Base-by-base conservation (phyloP, 2,113 vertebrate genomes). In the Myocastor coypus region DNA sequence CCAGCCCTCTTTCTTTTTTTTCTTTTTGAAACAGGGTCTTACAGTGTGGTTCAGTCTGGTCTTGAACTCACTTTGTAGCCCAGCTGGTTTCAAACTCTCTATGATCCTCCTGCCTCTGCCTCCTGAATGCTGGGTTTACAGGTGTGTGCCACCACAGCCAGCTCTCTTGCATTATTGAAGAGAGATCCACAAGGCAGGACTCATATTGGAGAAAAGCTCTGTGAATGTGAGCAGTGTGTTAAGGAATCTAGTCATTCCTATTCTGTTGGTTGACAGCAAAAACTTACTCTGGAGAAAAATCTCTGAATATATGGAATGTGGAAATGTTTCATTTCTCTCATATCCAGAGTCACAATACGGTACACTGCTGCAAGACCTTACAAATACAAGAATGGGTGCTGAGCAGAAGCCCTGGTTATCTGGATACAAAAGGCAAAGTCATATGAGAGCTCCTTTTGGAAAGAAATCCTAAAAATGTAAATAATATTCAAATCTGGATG, bases 211-310 rank as follows among this genome's bases (percentile, higher is more conserved):
- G 95, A 92, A 32, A 92, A 89, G n/a, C 93, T 90, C 0, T 92
- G 88, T 50, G 46, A 42, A 19, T 96, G 87, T 19, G 16, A 57
- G 4, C 85, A 95, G 20, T 96, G 91, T 42, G 95, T 66, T 16
- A 80, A 82, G 28, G 66, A 19, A 32, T 92, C 95, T 34, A 94
- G 40, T 11, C 78, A 42, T 17, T 93, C 73, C 52, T 94, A 55
- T 52, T 78, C 28, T 32, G 42, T 81, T 37, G 16, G 77, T 8
- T 37, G 52, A 24, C 57, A 46, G 42, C 80, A 69, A 96, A 55
- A 64, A 90, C 98, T 13, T 98, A 99, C 82, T 99, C 98, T 1
- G 98, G 99, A 14, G 98, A 99, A 96, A 98, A 99, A 88, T 98
- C 73, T 99, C 98, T 52, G 57, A 92, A 64, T 37, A 88, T 93